Evolutionary conservation across 2,113 vertebrate species (phyloP).

Genomic region (Dinomys branickii): DNA sequence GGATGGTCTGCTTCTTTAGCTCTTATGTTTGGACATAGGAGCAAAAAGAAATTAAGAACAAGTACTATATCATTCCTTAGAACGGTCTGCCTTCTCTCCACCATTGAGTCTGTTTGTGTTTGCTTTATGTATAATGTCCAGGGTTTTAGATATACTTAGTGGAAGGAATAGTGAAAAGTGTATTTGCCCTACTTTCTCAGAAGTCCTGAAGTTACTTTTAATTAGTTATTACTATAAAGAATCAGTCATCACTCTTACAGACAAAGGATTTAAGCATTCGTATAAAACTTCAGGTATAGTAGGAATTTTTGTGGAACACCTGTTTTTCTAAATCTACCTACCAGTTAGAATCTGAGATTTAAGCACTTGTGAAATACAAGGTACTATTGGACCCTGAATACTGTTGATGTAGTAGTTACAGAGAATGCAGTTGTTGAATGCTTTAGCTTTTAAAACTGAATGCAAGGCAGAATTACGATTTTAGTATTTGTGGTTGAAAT

Average conservation of each 20-base stretch:
- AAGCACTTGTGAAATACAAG: neutral
- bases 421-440: neutral
- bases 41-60: neutral
- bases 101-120: neutral
- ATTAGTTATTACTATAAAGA: neutral
- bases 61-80: neutral
- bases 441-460: neutral
- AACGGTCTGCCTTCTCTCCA: neutral
- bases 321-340: neutral
- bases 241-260: neutral
- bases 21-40: neutral
- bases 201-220: conserved; percentile 27
- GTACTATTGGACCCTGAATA: neutral
- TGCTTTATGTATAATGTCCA: neutral
- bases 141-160: neutral
- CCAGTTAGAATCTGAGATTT: neutral
- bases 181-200: neutral
- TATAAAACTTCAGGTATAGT: neutral
- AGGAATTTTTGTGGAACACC: neutral
- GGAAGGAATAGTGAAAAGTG: neutral
- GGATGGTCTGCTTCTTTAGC: neutral
- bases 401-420: neutral
- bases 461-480: conserved; percentile 19
- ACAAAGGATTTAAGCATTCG: neutral
- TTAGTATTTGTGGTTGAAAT: conserved; percentile 15